A percentile compares a stretch with the other conserved stretches of the same genome.
phyloP scores from a whole-genome alignment of 37 sponge, comb jelly and placozoan species.

The Oscarella lobularis region DNA sequence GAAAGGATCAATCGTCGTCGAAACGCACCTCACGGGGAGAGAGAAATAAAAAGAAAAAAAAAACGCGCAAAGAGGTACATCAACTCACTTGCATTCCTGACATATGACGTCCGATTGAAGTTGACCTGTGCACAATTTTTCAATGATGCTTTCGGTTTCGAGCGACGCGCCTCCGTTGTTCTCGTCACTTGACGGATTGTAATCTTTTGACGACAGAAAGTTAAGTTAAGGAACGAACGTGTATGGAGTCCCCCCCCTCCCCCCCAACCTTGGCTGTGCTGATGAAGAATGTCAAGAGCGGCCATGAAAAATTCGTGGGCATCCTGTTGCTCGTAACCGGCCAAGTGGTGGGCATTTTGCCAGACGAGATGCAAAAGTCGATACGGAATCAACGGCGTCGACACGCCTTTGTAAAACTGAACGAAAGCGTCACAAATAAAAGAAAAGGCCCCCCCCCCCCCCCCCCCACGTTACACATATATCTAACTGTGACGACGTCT shows the following conservation, averaged over 20 bases:
- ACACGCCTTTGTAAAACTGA: conserved; percentile 76
- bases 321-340: conserved; percentile 98
- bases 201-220: too few relatives aligned
- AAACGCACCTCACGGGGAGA: conserved; percentile 54
- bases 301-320: conserved; percentile 99
- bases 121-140: conserved; percentile 74
- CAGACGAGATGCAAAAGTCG: conserved; percentile 85
- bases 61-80: not conserved
- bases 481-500: not conserved
- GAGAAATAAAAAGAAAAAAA: not conserved
- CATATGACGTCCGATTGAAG: conserved; percentile 85
- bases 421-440: too few relatives aligned
- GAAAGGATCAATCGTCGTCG: conserved; percentile 91
- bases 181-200: too few relatives aligned
- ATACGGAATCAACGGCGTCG: conserved; percentile 69
- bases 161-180: not conserved
- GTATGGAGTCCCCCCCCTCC: too few relatives aligned
- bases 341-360: conserved; percentile 89
- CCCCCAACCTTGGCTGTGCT: conserved; percentile 21
- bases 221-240: too few relatives aligned
- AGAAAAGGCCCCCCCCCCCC: too few relatives aligned
- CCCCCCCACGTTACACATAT: too few relatives aligned
- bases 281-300: conserved; percentile 76
- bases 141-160: conserved; percentile 50
- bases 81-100: conserved; percentile 58